Base-by-base conservation (phyloP, 2,113 vertebrate species). In the Mesocricetus auratus region DNA sequence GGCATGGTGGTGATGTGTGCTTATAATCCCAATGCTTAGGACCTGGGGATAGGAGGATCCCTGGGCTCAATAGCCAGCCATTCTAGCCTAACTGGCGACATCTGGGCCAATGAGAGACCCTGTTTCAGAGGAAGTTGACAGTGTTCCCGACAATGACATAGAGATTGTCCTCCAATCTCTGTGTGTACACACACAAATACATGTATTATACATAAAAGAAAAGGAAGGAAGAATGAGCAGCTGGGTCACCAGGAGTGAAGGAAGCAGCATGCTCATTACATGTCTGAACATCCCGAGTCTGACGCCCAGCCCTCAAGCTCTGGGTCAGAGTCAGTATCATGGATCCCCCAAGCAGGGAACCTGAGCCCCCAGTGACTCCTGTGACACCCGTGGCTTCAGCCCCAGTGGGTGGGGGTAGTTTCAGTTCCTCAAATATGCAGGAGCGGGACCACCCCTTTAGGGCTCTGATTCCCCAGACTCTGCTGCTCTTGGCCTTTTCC, bases 221-320 rank as follows among this genome's bases (percentile, higher is more conserved):
- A 31, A 42, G 17, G 24, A 42, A 66, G 29, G 5, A 29, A n/a
- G 56, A 58, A 42, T 5, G 62, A 47, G 4, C 21, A 31, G 17
- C 29, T 9, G 45, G 53, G 64, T 31, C 31, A 7, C n/a, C 5
- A 4, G 75, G 26, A 47, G 19, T 45, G 10, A 62, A 74, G 62
- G 56, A 88, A 45, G 29, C 12, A 26, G 45, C 16, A 0, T 0
- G 0, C 17, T 71, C 10, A 17, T 66, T 5, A 3, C 13, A 53
- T 66, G 12, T 92, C 74, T 79, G 50, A 3, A 50, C 12, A 62
- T 2, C 39, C 17, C 21, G 8, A 73, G 45, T 42, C 39, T 75
- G 47, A 47, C 4, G 12, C 58, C 11, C 19, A 39, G 45, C 7
- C 16, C 39, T 64, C 6, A 45, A 22, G 11, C n/a, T 10, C 68